phyloP scores from a whole-genome alignment of 35 echinoderm and acorn worm species.

The Eucidaris tribuloides region DNA sequence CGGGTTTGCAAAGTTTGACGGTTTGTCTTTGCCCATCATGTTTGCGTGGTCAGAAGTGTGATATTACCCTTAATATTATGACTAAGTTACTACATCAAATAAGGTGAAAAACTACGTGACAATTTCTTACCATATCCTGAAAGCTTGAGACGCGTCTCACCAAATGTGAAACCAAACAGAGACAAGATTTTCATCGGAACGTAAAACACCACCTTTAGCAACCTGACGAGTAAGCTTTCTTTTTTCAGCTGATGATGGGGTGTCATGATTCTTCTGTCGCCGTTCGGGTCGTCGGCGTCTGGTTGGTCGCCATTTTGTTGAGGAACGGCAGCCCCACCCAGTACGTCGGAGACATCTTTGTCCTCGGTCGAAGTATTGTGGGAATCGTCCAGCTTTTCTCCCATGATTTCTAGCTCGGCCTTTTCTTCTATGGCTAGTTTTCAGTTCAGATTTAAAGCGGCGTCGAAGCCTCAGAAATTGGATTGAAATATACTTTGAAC shows the following conservation, averaged over 20 bases:
- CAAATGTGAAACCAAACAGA: not conserved
- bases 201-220: not conserved
- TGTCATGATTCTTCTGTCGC: not conserved
- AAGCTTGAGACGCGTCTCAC: not conserved
- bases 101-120: not conserved
- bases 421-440: too few species aligned
- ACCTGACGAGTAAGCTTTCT: not conserved
- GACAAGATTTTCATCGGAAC: slow-evolving; percentile 1
- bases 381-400: slow-evolving; percentile 14
- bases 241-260: not conserved
- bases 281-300: too few species aligned
- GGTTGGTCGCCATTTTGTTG: not conserved
- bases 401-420: not conserved
- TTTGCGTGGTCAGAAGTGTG: too few species aligned
- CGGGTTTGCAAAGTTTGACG: not conserved
- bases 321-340: not conserved
- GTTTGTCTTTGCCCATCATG: not conserved
- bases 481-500: too few species aligned
- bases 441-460: too few species aligned
- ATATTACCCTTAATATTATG: not conserved
- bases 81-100: not conserved
- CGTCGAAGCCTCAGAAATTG: too few species aligned
- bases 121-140: slow-evolving; percentile 1
- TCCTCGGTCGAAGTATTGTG: not conserved
- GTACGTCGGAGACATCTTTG: not conserved